Evolutionary conservation across 2,113 vertebrate species (phyloP), one percentile per base, ranked within the genome.

Genomic region (Nansenia antarctica): DNA sequence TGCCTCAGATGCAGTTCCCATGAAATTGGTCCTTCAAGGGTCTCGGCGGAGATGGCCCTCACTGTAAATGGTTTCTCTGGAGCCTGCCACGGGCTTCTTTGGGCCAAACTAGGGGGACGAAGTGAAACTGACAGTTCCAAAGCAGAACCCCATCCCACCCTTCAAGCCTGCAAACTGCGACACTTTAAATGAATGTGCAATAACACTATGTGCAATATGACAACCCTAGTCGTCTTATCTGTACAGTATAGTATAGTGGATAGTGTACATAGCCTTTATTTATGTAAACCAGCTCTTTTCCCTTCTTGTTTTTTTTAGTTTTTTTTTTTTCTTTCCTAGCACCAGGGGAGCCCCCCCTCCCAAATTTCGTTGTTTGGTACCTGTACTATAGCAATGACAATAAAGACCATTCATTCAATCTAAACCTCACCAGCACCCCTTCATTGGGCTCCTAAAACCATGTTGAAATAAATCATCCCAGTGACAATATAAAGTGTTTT

Each of bases 1-100:
- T 76, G 53, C 67, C 68, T 82, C 75, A 76, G 81, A 84, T 65
- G 78, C 76, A 73, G 81, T 88, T 92, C 88, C 86, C 88, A 90
- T 90, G 87, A 90, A 89, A 85, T 80, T 67, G 70, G 68, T 45
- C 62, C 74, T 39, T 76, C 49, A 39, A 59, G 70, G 57, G 67
- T 70, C 62, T 69, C 67, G 63, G 49, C 9, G 55, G 70, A 65
- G 65, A 68, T 68, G 34, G 73, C 66, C 61, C 76, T 62, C 73
- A 74, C 85, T 82, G 81, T 81, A 81, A 81, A 81, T 77, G 73
- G 72, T 62, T 76, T 80, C 73, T 66, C 66, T 61, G 63, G 55
- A 69, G 81, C 70, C 70, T 82, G 77, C 74, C 82, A 83, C 62
- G 62, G 62, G 77, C 66, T 74, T 71, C 62, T 58, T 26, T 77